These are phyloP conservation scores for Drosophila robusta DNA, from an alignment of 2,888 invertebrate species.

Conservation along the genomic window DNA sequence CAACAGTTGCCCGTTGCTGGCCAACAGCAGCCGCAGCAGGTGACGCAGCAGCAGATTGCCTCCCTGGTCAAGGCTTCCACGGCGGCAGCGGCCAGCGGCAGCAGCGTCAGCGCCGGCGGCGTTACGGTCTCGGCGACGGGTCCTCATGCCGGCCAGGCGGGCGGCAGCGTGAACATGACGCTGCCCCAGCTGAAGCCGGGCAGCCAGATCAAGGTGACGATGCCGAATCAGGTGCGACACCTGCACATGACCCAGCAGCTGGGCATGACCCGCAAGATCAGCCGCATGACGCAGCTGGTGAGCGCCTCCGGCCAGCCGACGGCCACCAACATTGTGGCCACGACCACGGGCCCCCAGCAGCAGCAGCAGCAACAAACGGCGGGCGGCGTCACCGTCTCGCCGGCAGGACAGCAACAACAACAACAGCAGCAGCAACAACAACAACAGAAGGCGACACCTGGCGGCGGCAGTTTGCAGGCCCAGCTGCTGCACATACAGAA, in stretches of 20 bases:
- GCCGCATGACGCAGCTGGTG: conserved; percentile 87
- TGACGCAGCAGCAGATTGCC: conserved; percentile 83
- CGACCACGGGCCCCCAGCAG: conserved; percentile 47
- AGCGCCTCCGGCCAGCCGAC: conserved; percentile 73
- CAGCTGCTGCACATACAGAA: conserved; percentile 90
- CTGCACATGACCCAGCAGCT: conserved; percentile 87
- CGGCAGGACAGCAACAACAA: conserved; percentile 57
- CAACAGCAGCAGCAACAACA: conserved; percentile 60
- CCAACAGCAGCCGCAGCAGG: conserved; percentile 85
- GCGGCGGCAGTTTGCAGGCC: conserved; percentile 87
- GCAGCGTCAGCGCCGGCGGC: conserved; percentile 70
- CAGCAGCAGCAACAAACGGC: conserved; percentile 59
- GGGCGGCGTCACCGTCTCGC: conserved; percentile 56
- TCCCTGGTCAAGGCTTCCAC: conserved; percentile 84
- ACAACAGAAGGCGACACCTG: conserved; percentile 74
- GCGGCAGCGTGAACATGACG: conserved; percentile 84
- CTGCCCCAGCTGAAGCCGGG: conserved; percentile 84
- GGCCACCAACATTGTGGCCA: conserved; percentile 66
- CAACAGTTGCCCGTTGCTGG: conserved; percentile 83
- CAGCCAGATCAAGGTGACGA: conserved; percentile 86
- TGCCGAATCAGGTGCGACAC: conserved; percentile 89
- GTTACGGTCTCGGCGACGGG: conserved; percentile 81
- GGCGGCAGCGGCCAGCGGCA: conserved; percentile 82
- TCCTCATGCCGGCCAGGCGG: conserved; percentile 66
- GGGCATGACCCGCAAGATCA: conserved; percentile 87